phyloP scores from a whole-genome alignment of 2,888 invertebrate genomes.

The Dryocosmus kuriphilus region DNA sequence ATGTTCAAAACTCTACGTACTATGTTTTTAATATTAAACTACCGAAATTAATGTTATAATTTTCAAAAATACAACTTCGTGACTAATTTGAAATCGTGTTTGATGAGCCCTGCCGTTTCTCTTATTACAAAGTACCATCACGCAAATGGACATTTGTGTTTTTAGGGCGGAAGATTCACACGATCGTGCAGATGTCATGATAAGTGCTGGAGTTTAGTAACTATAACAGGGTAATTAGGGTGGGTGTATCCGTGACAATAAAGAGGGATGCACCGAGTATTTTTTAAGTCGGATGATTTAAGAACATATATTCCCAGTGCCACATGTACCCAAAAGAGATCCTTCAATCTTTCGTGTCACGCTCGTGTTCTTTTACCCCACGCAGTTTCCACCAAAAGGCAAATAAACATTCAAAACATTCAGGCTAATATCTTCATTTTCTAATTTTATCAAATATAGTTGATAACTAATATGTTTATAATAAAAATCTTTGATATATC shows the following conservation, averaged over 20 bases:
- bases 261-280: conserved; percentile 42
- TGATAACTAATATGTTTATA: too few relatives aligned
- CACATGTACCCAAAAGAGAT: conserved; percentile 5
- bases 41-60: neutral
- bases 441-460: too few relatives aligned
- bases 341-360: neutral
- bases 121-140: conserved; percentile 14
- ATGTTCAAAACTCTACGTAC: too few relatives aligned
- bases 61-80: neutral
- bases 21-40: too few relatives aligned
- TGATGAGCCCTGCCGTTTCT: conserved; percentile 13
- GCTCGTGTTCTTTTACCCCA: neutral
- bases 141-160: conserved; percentile 22
- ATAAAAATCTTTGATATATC: too few relatives aligned
- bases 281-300: conserved; percentile 42
- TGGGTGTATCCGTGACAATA: conserved; percentile 41
- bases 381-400: neutral
- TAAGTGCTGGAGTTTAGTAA: conserved; percentile 48
- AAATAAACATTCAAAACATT: neutral
- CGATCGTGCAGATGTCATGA: conserved; percentile 53
- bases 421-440: too few relatives aligned
- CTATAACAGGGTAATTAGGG: conserved; percentile 52
- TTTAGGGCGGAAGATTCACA: conserved; percentile 48
- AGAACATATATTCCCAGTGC: conserved; percentile 26
- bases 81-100: neutral